These are phyloP conservation scores for Pleuronectes platessa DNA, from an alignment of 2,113 vertebrate species.

Conservation along the genomic window DNA sequence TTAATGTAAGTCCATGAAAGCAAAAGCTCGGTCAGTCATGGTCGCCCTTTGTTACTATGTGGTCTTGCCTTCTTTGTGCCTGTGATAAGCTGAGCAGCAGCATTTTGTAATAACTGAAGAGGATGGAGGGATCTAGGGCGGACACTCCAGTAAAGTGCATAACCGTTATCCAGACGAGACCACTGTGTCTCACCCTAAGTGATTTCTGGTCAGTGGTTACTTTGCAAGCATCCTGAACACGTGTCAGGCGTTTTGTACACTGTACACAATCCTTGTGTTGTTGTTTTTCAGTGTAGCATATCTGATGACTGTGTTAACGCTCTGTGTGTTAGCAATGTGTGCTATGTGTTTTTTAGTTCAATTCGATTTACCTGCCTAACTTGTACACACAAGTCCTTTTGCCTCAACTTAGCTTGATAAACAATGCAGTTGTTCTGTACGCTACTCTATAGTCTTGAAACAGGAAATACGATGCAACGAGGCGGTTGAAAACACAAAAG, in stretches of 20 bases:
- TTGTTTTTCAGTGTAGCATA: too few relatives aligned
- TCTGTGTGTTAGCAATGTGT: too few relatives aligned
- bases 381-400: not conserved
- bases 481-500: not conserved
- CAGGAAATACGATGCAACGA: not conserved
- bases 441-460: not conserved
- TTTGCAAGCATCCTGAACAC: not conserved
- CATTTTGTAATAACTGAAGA: not conserved
- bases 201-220: not conserved
- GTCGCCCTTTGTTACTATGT: too few relatives aligned
- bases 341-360: too few relatives aligned
- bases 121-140: not conserved
- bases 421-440: not conserved
- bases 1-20: too few relatives aligned
- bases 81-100: not conserved
- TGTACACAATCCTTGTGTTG: not conserved
- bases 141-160: not conserved
- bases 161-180: not conserved
- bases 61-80: too few relatives aligned
- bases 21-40: too few relatives aligned
- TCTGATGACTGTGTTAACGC: too few relatives aligned
- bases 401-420: not conserved
- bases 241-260: not conserved
- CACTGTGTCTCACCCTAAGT: not conserved
- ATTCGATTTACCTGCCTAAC: conserved; percentile 10